phyloP scores from a whole-genome alignment of 2,888 invertebrate species.

The Stenotaenia linearis region DNA sequence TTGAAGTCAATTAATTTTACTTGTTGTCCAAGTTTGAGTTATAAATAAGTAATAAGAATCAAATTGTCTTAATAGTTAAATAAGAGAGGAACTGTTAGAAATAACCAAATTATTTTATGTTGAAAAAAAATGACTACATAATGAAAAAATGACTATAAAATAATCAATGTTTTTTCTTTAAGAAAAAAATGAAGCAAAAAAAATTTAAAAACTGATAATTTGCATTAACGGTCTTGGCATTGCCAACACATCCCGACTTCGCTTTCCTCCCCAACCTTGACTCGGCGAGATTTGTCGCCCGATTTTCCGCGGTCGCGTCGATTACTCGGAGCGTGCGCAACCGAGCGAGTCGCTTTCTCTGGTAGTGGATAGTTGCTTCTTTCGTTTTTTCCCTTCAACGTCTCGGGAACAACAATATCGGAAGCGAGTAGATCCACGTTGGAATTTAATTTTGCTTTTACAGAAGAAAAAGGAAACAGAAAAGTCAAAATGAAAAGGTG shows the following conservation, averaged over 20 bases:
- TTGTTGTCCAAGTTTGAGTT: too few relatives aligned
- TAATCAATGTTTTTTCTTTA: too few relatives aligned
- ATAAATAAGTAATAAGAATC: too few relatives aligned
- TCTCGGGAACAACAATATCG: background rate
- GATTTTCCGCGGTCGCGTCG: constrained; percentile 9
- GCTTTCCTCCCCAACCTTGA: background rate
- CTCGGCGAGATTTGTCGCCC: background rate
- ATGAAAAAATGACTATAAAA: too few relatives aligned
- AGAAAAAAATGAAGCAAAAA: too few relatives aligned
- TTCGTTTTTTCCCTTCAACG: background rate
- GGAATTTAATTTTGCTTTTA: background rate
- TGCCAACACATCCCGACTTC: background rate
- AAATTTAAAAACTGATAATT: too few relatives aligned
- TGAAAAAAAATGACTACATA: too few relatives aligned
- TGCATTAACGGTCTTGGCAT: too few relatives aligned
- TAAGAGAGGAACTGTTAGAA: too few relatives aligned
- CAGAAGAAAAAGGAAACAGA: background rate
- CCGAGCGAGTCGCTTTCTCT: background rate
- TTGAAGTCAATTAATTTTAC: too few relatives aligned
- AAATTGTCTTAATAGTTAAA: too few relatives aligned
- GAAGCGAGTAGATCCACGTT: background rate
- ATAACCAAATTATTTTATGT: too few relatives aligned
- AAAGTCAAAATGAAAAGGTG: background rate
- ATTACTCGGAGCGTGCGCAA: background rate
- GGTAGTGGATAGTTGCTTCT: background rate